phyloP scores from a whole-genome alignment of 2,113 vertebrate genomes.

The Potamarius usumacintae region DNA sequence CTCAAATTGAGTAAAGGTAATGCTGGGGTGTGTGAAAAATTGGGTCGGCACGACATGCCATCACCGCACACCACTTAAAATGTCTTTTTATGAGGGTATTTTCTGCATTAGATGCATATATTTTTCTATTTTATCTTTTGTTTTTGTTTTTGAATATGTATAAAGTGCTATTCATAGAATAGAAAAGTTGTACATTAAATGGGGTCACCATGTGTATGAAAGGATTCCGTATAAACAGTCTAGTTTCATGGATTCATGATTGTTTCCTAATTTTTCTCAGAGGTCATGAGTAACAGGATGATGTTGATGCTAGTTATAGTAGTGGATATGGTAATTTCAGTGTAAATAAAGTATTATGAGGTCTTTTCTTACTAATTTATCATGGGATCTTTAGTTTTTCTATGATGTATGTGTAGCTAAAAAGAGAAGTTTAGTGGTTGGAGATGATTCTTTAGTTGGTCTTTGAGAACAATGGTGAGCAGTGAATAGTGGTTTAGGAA shows the following conservation, averaged over 20 bases:
- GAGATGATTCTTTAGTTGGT: background rate
- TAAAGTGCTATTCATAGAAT: background rate
- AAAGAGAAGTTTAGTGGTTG: background rate
- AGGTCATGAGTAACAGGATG: background rate
- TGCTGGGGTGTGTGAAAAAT: constrained; percentile 28
- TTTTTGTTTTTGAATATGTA: background rate
- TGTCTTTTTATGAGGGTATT: constrained; percentile 29
- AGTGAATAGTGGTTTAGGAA: background rate
- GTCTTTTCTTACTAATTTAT: background rate
- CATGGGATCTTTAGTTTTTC: background rate
- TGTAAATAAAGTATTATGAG: background rate
- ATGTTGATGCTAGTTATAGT: background rate
- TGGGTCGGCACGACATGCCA: constrained; percentile 6
- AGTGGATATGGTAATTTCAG: background rate
- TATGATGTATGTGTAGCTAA: background rate
- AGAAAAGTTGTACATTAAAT: background rate
- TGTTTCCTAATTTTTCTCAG: background rate
- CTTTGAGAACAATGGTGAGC: background rate
- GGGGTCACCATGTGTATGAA: background rate
- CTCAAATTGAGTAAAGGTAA: constrained; percentile 42
- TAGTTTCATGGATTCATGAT: background rate
- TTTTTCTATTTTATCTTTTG: background rate
- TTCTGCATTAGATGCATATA: background rate
- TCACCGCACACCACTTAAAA: constrained; percentile 7
- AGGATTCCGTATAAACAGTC: background rate